phyloP scores from a whole-genome alignment of 2,888 invertebrate genomes.

The Listrodromus nycthemerus region DNA sequence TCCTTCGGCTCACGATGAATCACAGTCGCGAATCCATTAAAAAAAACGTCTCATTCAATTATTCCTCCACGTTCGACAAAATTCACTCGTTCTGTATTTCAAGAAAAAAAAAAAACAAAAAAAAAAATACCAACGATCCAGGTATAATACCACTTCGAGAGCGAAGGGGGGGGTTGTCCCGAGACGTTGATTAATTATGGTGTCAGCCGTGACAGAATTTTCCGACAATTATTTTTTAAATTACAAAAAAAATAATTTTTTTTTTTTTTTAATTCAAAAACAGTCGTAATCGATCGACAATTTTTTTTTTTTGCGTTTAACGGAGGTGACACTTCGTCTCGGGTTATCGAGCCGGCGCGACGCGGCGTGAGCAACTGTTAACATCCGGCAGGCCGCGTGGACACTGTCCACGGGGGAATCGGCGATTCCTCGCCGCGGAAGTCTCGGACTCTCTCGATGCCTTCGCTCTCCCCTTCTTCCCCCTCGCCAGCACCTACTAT shows the following conservation, averaged over 20 bases:
- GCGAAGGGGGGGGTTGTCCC: background rate
- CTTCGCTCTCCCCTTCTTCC: slow-evolving; percentile 53
- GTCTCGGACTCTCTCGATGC: slow-evolving; percentile 66
- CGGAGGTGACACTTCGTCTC: slow-evolving; percentile 11
- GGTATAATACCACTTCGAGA: background rate
- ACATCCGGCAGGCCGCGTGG: slow-evolving; percentile 79
- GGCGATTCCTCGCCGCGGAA: slow-evolving; percentile 72
- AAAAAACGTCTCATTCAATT: background rate
- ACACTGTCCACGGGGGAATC: slow-evolving; percentile 80
- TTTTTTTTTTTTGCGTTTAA: slow-evolving; percentile 30
- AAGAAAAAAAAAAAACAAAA: background rate
- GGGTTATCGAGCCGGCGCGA: slow-evolving; percentile 48
- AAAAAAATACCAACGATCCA: background rate
- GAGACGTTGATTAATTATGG: background rate
- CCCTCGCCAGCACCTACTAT: slow-evolving; percentile 73
- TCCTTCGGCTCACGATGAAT: slow-evolving; percentile 59
- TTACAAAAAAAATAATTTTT: background rate
- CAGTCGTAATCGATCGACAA: slow-evolving; percentile 8
- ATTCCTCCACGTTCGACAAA: background rate
- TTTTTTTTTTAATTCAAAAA: slow-evolving; percentile 6
- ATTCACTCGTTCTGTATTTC: slow-evolving; percentile 2
- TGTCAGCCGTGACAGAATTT: background rate
- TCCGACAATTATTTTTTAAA: background rate
- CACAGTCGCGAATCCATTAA: slow-evolving; percentile 54
- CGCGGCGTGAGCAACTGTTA: slow-evolving; percentile 71